phyloP scores from a whole-genome alignment of 2,797 vertebrate species.

The Ceryle rudis region DNA sequence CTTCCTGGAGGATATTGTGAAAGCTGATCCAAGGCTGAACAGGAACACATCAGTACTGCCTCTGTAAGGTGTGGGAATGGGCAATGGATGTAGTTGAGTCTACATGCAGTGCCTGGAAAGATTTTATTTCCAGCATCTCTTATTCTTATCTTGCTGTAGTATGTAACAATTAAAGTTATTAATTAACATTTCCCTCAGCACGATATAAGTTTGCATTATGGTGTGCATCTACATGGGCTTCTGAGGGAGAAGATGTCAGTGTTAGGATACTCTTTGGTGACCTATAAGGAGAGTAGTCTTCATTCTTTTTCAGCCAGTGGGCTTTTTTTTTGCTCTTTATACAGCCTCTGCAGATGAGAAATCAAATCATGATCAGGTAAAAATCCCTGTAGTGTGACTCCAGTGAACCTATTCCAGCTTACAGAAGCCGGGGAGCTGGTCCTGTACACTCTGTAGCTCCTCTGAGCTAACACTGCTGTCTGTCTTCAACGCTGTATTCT shows the following conservation, averaged over 20 bases:
- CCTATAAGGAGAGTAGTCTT: background rate
- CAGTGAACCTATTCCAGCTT: background rate
- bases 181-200: slow-evolving; percentile 10
- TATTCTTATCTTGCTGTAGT: background rate
- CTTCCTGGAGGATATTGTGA: background rate
- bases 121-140: background rate
- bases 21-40: background rate
- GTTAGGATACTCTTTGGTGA: background rate
- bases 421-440: background rate
- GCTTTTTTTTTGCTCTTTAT: background rate
- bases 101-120: background rate
- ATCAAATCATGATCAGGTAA: background rate
- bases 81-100: background rate
- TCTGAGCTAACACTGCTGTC: background rate
- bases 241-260: background rate
- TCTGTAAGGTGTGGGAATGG: background rate
- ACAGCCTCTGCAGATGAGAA: background rate
- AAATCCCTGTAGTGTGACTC: background rate
- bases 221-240: background rate
- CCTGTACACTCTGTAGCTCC: background rate
- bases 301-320: background rate
- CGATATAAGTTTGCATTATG: slow-evolving; percentile 26
- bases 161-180: background rate
- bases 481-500: background rate
- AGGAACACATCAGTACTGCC: background rate